Evolutionary conservation across 2,797 vertebrate genomes (phyloP), one percentile per base, ranked within the genome.

Genomic region (Choloepus didactylus): DNA sequence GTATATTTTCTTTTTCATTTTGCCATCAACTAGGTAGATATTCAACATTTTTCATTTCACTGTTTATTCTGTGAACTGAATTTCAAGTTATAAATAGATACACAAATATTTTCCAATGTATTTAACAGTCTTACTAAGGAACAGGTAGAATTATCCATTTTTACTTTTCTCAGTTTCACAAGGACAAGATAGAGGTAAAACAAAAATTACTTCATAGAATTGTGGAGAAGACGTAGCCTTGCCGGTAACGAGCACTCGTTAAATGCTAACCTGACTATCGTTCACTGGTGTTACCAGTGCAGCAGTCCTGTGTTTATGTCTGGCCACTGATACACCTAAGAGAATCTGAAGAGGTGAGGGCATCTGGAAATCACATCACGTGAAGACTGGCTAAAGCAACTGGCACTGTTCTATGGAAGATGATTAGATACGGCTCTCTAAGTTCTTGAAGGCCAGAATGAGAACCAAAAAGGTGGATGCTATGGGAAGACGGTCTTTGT

Each of bases 21-120:
- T 84, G 46, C 29, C 11, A 51, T 77, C 12, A 56, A 80, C 38
- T 38, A 66, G 70, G 9, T 73, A 64, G 14, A n/a, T 70, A 96
- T 66, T 79, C 76, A 66, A 82, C 6, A 11, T 70, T 70, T 87
- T 91, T 89, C 70, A 46, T 80, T 94, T 86, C 51, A 77, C 19
- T 90, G 11, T 84, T 93, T 92, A 77, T 16, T 89, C 54, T 94
- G 10, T 92, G 35, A 81, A 73, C 76, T 92, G 35, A 81, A 73
- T 80, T 77, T 92, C 49, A 62, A 91, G 27, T 76, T 88, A 46
- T 60, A 69, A 80, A 41, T 64, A 67, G 19, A 54, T 19, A 76
- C 51, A 64, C 31, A 81, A 73, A 87, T 76, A 85, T 66, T 60
- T 93, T 92, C 51, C 41, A 60, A 72, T 80, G 16, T 41, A 66